Conservation (phyloP, 1,140 invertebrate species). For the Araneus ventricosus region DNA sequence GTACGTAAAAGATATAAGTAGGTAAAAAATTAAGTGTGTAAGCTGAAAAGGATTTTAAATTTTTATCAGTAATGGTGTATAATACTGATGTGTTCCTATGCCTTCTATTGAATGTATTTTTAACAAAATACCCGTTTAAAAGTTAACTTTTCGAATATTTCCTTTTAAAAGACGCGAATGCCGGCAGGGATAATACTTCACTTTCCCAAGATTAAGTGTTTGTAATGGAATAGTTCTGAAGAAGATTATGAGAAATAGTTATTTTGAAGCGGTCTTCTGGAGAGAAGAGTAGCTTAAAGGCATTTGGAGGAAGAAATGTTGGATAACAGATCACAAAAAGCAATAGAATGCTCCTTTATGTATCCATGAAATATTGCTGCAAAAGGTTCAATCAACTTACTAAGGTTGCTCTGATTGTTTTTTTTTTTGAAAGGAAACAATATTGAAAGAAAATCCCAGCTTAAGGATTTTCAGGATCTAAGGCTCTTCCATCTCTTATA, state of each 20-base stretch:
- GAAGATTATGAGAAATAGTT: not conserved
- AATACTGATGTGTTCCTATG: too few species aligned
- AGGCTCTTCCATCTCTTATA: too few species aligned
- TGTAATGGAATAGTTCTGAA: not conserved
- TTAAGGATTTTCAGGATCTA: not conserved
- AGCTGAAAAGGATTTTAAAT: too few species aligned
- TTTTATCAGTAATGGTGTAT: too few species aligned
- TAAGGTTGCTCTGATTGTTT: not conserved
- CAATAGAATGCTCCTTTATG: not conserved
- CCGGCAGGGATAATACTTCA: not conserved
- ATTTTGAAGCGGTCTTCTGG: not conserved
- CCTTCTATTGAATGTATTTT: too few species aligned
- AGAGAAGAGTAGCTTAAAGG: not conserved
- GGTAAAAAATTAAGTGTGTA: too few species aligned
- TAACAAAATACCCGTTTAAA: too few species aligned
- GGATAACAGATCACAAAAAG: not conserved
- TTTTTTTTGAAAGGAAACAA: not conserved
- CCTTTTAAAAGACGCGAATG: not conserved
- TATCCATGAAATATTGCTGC: not conserved
- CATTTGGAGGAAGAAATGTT: not conserved
- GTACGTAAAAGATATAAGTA: too few species aligned
- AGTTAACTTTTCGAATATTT: too few species aligned
- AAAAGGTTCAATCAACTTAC: not conserved
- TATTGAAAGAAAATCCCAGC: not conserved
- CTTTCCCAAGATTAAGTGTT: not conserved